Evolutionary conservation across 2,888 invertebrate species (phyloP).

Genomic region (Nymphalis urticae): DNA sequence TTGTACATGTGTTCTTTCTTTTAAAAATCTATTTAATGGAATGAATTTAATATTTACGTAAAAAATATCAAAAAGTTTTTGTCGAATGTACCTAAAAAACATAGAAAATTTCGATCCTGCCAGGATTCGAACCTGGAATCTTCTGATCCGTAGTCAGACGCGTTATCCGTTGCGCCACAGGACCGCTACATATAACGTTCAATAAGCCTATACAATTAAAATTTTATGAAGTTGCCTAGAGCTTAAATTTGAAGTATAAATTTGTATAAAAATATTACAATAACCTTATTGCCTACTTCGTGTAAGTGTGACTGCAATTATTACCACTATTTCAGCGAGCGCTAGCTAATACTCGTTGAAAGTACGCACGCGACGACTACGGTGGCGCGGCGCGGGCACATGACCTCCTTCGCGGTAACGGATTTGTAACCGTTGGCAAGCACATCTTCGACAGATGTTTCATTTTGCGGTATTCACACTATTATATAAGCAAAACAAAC

Average conservation of each 20-base stretch:
- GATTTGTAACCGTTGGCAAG: constrained; percentile 53
- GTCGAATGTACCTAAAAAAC: background rate
- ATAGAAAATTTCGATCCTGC: constrained; percentile 72
- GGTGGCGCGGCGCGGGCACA: constrained; percentile 37
- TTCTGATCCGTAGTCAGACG: constrained; percentile 87
- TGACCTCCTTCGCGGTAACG: constrained; percentile 74
- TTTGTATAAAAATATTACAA: constrained; percentile 43
- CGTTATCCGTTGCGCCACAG: constrained; percentile 86
- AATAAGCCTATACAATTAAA: background rate
- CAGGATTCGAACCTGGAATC: constrained; percentile 85
- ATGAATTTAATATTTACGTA: too few relatives aligned
- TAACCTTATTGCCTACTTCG: constrained; percentile 36
- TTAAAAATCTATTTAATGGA: too few relatives aligned
- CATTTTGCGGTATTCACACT: constrained; percentile 42
- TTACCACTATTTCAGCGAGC: constrained; percentile 52
- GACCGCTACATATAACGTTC: constrained; percentile 54
- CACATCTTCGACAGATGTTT: constrained; percentile 46
- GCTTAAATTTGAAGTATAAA: background rate
- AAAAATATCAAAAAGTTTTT: too few relatives aligned
- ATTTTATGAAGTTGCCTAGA: background rate
- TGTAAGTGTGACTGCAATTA: constrained; percentile 33
- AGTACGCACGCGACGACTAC: constrained; percentile 62
- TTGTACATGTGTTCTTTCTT: too few relatives aligned
- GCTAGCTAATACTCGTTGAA: constrained; percentile 60
- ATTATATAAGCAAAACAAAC: constrained; percentile 49